A percentile compares a stretch with the other conserved stretches of the same genome.
Evolutionary conservation across 2,797 vertebrate species (phyloP).

Genomic region (Ctenopoma kingsleyae): DNA sequence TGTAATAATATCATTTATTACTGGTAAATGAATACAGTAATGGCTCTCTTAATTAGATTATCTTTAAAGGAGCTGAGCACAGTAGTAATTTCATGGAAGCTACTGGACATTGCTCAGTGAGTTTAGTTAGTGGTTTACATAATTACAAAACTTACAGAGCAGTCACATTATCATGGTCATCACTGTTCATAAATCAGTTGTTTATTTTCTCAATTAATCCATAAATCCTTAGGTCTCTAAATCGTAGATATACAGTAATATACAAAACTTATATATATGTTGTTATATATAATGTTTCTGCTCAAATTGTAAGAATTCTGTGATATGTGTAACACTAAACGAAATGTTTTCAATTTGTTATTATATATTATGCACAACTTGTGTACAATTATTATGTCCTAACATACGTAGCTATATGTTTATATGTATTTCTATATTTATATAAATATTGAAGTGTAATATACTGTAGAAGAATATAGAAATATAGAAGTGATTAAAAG

Average conservation of each 20-base stretch:
- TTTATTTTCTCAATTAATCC: background rate
- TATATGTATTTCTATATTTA: no score
- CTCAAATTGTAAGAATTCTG: no score
- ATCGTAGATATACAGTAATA: background rate
- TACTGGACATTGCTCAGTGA: conserved; percentile 4
- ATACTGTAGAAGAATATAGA: no score
- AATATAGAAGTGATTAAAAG: no score
- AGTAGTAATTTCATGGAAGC: background rate
- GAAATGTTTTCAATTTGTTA: no score
- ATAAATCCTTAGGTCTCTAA: background rate
- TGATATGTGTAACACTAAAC: no score
- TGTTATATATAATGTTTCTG: no score
- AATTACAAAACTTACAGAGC: background rate
- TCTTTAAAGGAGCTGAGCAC: conserved; percentile 10
- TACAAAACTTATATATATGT: no score
- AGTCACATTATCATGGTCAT: background rate
- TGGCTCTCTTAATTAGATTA: conserved; percentile 5
- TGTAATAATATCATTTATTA: background rate
- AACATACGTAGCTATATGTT: no score
- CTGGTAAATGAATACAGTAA: background rate
- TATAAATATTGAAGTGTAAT: no score
- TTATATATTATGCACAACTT: no score
- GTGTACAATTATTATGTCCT: no score
- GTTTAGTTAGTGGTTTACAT: background rate
- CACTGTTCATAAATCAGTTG: background rate